Base-by-base conservation (phyloP, 2,888 invertebrate genomes). In the Gastracanthus pulcherrimus region DNA sequence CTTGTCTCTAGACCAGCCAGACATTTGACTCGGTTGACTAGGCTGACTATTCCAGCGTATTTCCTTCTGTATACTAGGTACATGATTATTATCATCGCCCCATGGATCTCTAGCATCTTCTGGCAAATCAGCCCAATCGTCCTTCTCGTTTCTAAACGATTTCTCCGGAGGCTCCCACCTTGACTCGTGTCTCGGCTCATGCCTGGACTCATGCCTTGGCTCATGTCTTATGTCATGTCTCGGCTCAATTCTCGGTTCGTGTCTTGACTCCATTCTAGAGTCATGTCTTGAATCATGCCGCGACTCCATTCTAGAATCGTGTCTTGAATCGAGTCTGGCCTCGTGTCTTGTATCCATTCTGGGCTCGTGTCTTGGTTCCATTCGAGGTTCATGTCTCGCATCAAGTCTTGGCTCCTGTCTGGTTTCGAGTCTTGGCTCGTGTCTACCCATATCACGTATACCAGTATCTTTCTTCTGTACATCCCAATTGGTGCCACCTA, bases 71-170 rank as follows among this genome's bases (percentile, higher is more conserved):
- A 26, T 66, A 80, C n/a, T 36, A 34, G 81, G 9, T 45, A 58
- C 71, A 38, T 78, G 5, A 45, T 58, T 78, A 36, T 67, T 71
- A 64, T 91, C 91, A 34, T 91, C 91, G 3, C 88, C 90, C 91
- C 91, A 91, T 13, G 91, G 91, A 86, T 91, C 91, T 74, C 87
- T 87, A 2, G 91, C 90, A 74, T 91, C 90, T 75, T 91, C 91
- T 0, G 91, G 90, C 29, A 91, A 84, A 83, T 91, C 91, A 51
- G 86, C 86, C 86, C 88, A 89, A 55, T 91, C 90, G 0, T 90
- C 90, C 76, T 89, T 90, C 3, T 90, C 89, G 1, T 64, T 78
- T 85, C 84, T 84, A 83, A 85, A 86, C 6, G 76, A 23, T 29
- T 87, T 85, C 23, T 85, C 86, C 26, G 80, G 55, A 19, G 76